Base-by-base conservation (phyloP, 2,797 vertebrate species). In the Gallinago nigripennis region DNA sequence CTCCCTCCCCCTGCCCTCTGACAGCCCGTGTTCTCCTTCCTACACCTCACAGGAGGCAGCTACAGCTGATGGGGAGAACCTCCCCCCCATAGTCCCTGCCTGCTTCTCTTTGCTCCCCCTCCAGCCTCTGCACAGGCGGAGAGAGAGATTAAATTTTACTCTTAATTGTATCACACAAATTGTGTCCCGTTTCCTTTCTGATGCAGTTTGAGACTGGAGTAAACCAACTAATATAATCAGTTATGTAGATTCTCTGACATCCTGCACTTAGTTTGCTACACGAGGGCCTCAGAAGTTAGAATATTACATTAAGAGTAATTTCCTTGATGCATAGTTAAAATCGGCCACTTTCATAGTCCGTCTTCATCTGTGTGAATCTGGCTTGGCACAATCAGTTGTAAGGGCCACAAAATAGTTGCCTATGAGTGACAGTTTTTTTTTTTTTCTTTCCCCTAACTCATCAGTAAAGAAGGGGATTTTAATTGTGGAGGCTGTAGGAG, bases 111-210 rank as follows among this genome's bases (percentile, higher is more conserved):
- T 79, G 50, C 27, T 46, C 3, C 41, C 9, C 1, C 39, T 71
- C 33, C 45, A 60, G 1, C 16, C 5, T 39, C 35, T 31, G 31
- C 15, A 3, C 15, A 7, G 1, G 0, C 35, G 10, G 25, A 0
- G 4, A 0, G 5, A 72, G 30, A 65, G n/a, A 82, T 83, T 71
- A 70, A 58, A 85, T 87, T 82, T 63, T 89, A 8, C 37, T 35
- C 31, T 57, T 76, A 76, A 72, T 80, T 65, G 13, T 81, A 35
- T 68, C 65, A 43, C 25, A 65, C 41, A 86, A 61, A 71, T 64
- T 53, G 27, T 72, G 68, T 71, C 61, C 61, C 82, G 25, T 94
- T 70, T 86, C 57, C 28, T 83, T 53, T 13, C 41, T 88, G 79
- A 71, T 91, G 65, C 24, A 65, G 24, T 81, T 50, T 88, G 90